Evolutionary conservation across 2,888 invertebrate genomes (phyloP), one percentile per base, ranked within the genome.

Genomic region (Gymnocheta viridis): DNA sequence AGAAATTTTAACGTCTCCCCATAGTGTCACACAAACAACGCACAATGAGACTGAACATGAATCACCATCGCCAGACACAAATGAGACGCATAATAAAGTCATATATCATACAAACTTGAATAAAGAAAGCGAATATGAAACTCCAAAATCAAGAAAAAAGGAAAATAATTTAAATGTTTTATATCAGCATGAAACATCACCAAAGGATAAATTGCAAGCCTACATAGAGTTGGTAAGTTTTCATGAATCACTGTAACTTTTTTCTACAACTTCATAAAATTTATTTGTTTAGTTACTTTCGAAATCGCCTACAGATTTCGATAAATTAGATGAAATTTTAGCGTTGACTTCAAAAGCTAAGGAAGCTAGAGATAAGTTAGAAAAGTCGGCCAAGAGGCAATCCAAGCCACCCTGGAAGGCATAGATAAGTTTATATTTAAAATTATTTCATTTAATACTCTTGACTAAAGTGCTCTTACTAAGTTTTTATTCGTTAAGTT

Each of bases 1-100:
- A 41, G 93, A 93, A 87, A 95, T 96, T 81, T 94, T 96, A 67
- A 94, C 94, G 7, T 91, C 91, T 10, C 91, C 91, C 4, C 91
- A 91, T n/a, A 90, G 87, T 86, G 87, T 88, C 14, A 87, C 87
- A n/a, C 82, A 86, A 32, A 73, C 80, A 44, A 82, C 83, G 14
- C 86, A 87, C 14, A 82, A 79, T 32, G 62, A 67, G 14, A 86
- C 86, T 5, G 87, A 88, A 17, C 74, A 74, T 9, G 89, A 89
- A 35, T 88, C 89, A 2, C 86, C 88, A 0, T 89, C 89, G 0
- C 87, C 88, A 0, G 88, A 89, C 7, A 73, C 74, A 12, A 84
- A 85, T 69, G 82, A 83, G 0, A 80, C 69, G 7, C 64, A 74
- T 10, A 72, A 35, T 29, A 84, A 77, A 49, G 54, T 41, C 24